Base-by-base conservation (phyloP, 2,888 invertebrate genomes). In the Chloroclysta siterata region DNA sequence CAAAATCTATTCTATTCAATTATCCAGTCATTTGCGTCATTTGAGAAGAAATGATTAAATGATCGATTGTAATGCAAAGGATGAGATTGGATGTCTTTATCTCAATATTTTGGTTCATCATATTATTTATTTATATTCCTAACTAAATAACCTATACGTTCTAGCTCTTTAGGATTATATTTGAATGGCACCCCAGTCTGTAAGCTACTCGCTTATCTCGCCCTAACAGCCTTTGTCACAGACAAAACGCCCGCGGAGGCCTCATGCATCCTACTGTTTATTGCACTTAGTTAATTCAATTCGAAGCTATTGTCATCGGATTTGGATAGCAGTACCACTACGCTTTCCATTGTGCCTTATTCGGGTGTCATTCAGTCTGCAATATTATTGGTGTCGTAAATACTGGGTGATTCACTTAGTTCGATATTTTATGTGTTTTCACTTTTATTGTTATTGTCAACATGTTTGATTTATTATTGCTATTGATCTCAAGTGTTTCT, bases 291-390 rank as follows among this genome's bases (percentile, higher is more conserved):
- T 79, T 75, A 69, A 78, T 78, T 79, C 73, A 76, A 76, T 78
- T 75, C 72, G 66, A 67, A 68, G 61, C 77, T 67, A 79, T 83
- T 82, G 80, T 79, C 69, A 69, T 73, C 80, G 74, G 75, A 81
- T 87, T 87, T 85, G 85, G 85, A 72, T 67, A 69, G 70, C 72
- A 75, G 74, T 77, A 75, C 69, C 71, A 63, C 60, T 72, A 58
- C 62, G 50, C 52, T 59, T 59, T 28, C 67, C 68, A 79, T 79
- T 79, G 79, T 78, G 59, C 71, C 64, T 61, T 73, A 75, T 74
- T 78, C 75, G 77, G 78, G 70, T 71, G 77, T 75, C 78, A 74
- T 75, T 72, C 70, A 36, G 77, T 82, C 78, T 79, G 72, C 71
- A 28, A 66, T 73, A 70, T 69, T 61, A 66, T 69, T 64, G 55